Evolutionary conservation across 92 coral and sea anemone genomes (phyloP).

Genomic region (Siderastrea radians): DNA sequence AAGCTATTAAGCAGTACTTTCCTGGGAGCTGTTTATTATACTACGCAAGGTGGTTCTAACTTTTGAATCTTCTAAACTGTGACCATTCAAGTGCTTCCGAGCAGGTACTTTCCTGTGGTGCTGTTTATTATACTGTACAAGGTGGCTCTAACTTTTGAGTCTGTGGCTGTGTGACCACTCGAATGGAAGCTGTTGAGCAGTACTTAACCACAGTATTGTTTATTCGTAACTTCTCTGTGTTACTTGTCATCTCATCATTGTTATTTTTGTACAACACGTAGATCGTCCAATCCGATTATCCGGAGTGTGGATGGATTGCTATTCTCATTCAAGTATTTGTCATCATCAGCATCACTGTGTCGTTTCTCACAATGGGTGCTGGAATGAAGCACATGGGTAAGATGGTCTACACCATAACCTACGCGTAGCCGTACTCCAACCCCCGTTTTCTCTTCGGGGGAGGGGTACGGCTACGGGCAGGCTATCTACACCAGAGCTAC

Average conservation of each 20-base stretch:
- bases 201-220: no score
- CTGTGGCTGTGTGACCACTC: not conserved
- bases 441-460: no score
- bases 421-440: no score
- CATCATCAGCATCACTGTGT: slow-evolving; percentile 59
- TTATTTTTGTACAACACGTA: not conserved
- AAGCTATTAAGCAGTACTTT: no score
- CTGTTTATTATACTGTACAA: not conserved
- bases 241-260: not conserved
- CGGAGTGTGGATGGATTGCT: slow-evolving; percentile 57
- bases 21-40: no score
- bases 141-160: not conserved
- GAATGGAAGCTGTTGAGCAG: no score
- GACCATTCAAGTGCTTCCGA: no score
- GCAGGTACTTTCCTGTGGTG: not conserved
- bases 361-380: slow-evolving; percentile 60
- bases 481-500: no score
- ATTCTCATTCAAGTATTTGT: slow-evolving; percentile 57
- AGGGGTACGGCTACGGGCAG: no score
- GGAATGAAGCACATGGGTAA: slow-evolving; percentile 65
- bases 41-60: no score
- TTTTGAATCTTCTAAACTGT: no score
- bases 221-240: not conserved
- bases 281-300: slow-evolving; percentile 39
- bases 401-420: not conserved